phyloP scores from a whole-genome alignment of 2,797 vertebrate genomes.

The Cyclopterus lumpus region DNA sequence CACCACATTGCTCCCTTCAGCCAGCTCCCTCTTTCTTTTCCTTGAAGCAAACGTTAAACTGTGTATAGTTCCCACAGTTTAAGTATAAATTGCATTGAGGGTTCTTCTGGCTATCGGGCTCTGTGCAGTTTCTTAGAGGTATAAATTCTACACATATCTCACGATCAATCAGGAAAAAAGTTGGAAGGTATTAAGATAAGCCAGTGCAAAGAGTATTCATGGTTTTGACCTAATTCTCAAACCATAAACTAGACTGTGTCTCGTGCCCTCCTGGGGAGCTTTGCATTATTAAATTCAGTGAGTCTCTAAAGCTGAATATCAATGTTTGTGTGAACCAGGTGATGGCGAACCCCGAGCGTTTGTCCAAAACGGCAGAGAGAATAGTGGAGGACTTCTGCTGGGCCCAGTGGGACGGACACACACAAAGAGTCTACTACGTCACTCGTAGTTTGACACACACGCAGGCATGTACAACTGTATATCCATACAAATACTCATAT shows the following conservation, averaged over 20 bases:
- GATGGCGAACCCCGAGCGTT: constrained; percentile 85
- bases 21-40: background rate
- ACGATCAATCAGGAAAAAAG: constrained; percentile 43
- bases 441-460: constrained; percentile 81
- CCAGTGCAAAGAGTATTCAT: constrained; percentile 19
- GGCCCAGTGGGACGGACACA: constrained; percentile 92
- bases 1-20: background rate
- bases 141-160: constrained; percentile 17
- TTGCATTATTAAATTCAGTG: constrained; percentile 43
- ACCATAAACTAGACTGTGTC: constrained; percentile 13
- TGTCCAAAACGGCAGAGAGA: constrained; percentile 83
- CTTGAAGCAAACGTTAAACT: background rate
- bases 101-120: background rate
- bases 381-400: constrained; percentile 92
- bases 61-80: background rate
- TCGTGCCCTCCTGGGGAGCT: constrained; percentile 16
- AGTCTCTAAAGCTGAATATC: constrained; percentile 39
- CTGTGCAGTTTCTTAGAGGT: background rate
- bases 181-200: constrained; percentile 31
- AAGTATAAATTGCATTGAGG: constrained; percentile 15
- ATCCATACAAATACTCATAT: too few species aligned
- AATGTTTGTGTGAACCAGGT: constrained; percentile 81
- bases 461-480: background rate
- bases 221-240: constrained; percentile 18
- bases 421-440: constrained; percentile 93